Evolutionary conservation across 2,888 invertebrate genomes (phyloP), one percentile per base, ranked within the genome.

Genomic region (Hesperia comma): DNA sequence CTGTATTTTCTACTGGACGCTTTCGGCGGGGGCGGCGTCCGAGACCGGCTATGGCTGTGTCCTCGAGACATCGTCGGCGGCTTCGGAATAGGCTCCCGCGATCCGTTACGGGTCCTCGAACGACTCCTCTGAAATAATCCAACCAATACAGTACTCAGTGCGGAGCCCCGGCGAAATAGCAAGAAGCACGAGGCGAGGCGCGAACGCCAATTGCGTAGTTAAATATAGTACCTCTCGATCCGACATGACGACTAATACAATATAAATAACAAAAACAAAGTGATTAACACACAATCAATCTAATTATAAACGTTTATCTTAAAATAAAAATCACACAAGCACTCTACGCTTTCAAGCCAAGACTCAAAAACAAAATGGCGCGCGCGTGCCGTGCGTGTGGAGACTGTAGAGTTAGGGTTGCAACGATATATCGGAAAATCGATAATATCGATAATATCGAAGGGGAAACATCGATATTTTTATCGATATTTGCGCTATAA

Each of bases 21-120:
- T 87, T 92, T 91, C 79, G 92, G 93, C 85, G 92, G 91, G 78
- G 92, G 92, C 80, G 92, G 92, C 80, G 92, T 92, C 75, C 92
- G 80, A 49, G 92, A 92, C 88, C 93, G 92, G 90, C 92, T 93
- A 77, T 92, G 81, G 78, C 90, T 92, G 72, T 90, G 90, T 26
- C 90, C 92, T 56, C 92, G 84, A 55, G 93, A 87, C 90, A 92
- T 90, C 55, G 77, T 84, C 41, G 83, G 74, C 61, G 87, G 83
- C 77, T 93, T 93, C 61, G 87, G 84, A 17, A 46, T 86, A 64
- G 86, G 87, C 79, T 92, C 92, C 69, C 92, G 85, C 40, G 93
- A 93, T 58, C 93, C 93, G 85, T 93, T 93, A 68, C 93, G 89
- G 69, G 92, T 90, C 75, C 90, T 86, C 71, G 93, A 93, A 66